Evolutionary conservation across 2,888 invertebrate species (phyloP), one percentile per base, ranked within the genome.

Genomic region (Melinaea marsaeus): DNA sequence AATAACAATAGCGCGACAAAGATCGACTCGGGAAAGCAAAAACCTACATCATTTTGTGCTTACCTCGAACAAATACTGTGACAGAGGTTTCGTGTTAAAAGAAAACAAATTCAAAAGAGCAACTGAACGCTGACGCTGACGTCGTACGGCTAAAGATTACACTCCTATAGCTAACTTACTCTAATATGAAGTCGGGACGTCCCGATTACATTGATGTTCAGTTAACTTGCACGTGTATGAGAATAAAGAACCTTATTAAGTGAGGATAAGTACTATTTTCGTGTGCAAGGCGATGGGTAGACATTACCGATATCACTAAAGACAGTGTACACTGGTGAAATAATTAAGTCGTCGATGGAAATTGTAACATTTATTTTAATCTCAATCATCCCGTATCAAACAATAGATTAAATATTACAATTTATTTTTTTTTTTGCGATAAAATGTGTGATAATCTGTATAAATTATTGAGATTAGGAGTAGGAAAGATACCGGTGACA

Each of bases 131-230:
- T 72, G 74, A 80, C 79, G 78, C 79, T 72, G 74, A 79, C 86
- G 80, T 82, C 84, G 85, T 80, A 86, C 79, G 86, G 70, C 75
- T 75, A 73, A 81, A 78, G 78, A 84, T 85, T 86, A 86, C 68
- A 73, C 79, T 79, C 79, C 79, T 88, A 85, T 74, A 78, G 68
- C 83, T 90, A 89, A 75, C 88, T 86, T 88, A 88, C 66, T 64
- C 85, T 85, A 86, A 65, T 81, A 85, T 84, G 83, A 86, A 87
- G 81, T 74, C 68, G 65, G 55, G 62, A 62, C 55, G 61, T 55
- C 69, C 69, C 66, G 61, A 62, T 11, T 58, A 56, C 58, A 60
- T 48, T 51, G 48, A 42, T 42, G 32, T 32, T 2, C 9, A 13
- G n/a, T 55, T 42, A 11, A 58, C 64, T 70, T 66, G 69, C 69